Evolutionary conservation across 2,888 invertebrate species (phyloP).

Genomic region (Eupithecia vulgata): DNA sequence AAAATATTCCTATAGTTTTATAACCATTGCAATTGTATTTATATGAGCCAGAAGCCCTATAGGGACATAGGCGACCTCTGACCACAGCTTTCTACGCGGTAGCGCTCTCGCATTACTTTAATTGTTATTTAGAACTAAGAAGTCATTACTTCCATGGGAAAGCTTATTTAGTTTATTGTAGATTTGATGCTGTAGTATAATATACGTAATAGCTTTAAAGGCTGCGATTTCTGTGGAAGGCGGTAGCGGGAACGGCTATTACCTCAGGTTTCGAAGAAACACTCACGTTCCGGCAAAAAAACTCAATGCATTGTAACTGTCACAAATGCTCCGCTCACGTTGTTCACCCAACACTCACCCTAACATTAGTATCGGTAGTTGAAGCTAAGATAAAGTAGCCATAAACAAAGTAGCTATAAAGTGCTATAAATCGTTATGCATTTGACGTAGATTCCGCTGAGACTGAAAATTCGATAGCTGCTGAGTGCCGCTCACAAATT

Average conservation of each 20-base stretch:
- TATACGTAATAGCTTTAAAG: conserved; percentile 6
- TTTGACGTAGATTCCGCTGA: background rate
- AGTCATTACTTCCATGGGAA: conserved; percentile 28
- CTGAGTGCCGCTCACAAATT: background rate
- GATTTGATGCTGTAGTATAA: conserved; percentile 13
- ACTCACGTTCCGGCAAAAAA: background rate
- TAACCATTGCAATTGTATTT: conserved; percentile 12
- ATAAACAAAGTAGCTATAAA: background rate
- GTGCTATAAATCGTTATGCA: background rate
- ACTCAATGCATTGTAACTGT: background rate
- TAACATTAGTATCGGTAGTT: background rate
- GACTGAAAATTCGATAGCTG: background rate
- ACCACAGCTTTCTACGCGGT: conserved; percentile 52
- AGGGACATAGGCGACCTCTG: conserved; percentile 37
- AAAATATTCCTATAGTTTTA: background rate
- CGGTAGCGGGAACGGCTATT: background rate
- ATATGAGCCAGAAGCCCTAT: conserved; percentile 22
- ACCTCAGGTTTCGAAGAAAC: background rate
- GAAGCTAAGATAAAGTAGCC: background rate
- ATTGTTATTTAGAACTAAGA: conserved; percentile 30
- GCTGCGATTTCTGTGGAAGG: background rate
- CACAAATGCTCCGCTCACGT: background rate
- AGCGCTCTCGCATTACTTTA: conserved; percentile 38
- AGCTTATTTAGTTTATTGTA: conserved; percentile 23
- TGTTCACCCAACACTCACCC: background rate